Conservation (phyloP, 2,888 invertebrate genomes). For the Eurois occulta region DNA sequence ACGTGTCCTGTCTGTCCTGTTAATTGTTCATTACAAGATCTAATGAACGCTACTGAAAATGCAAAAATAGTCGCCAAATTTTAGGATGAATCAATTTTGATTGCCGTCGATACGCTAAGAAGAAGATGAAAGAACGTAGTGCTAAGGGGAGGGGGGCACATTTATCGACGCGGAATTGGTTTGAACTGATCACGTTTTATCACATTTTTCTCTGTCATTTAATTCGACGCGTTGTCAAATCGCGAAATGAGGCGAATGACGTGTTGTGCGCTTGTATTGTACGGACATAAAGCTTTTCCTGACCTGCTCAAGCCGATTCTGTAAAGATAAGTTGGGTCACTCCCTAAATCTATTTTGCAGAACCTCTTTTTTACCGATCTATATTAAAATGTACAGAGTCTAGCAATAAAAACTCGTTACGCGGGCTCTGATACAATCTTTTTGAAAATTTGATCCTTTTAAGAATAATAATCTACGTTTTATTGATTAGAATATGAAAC, state of each 20-base stretch:
- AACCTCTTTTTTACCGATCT: neutral
- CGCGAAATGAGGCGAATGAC: neutral
- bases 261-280: no score
- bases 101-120: no score
- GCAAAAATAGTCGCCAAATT: no score
- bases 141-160: neutral
- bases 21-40: no score
- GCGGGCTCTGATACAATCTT: neutral
- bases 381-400: neutral
- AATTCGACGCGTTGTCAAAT: neutral
- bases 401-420: slow-evolving; percentile 11
- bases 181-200: neutral
- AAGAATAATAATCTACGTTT: neutral
- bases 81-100: no score
- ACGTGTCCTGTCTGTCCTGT: no score
- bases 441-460: neutral
- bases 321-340: neutral
- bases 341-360: neutral
- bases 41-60: no score
- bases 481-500: neutral
- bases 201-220: neutral
- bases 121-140: no score
- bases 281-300: neutral
- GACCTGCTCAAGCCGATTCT: neutral
- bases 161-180: neutral